Evolutionary conservation across 2,797 vertebrate genomes (phyloP), one percentile per base, ranked within the genome.

Genomic region (Ctenosaura bakeri): DNA sequence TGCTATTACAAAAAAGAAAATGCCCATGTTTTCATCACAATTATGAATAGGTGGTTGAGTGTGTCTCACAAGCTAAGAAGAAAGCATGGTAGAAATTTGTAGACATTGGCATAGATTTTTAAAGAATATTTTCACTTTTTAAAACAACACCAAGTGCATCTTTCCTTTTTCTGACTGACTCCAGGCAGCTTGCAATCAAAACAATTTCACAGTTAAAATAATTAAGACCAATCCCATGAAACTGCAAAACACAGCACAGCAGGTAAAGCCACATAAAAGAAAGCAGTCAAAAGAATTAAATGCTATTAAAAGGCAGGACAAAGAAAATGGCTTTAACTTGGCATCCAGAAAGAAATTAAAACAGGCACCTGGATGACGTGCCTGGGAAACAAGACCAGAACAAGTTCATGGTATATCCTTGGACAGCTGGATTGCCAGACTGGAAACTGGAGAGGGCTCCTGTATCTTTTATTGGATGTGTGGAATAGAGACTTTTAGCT

Each of bases 151-250:
- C 24, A n/a, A 79, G 7, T 54, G 80, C 52, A 16, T 26, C 66
- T 3, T 5, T 59, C 79, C 52, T 88, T 88, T 22, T 52, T 52
- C 46, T 54, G 50, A 69, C 46, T 88, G 66, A 69, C 46, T 69
- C 79, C 38, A 83, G 52, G 79, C 80, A 73, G 50, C 50, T 73
- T 16, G 16, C 78, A 85, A 74, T 73, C 62, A 59, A 83, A 88
- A 46, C 35, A 88, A 62, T 73, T 82, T n/a, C 66, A 83, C 79
- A 88, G 69, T 74, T 42, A 32, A 56, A 24, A 42, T 83, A 88
- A 88, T 88, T 88, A 83, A 74, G 73, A n/a, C 54, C 69, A 59
- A 74, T 88, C 80, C 66, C 69, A 46, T 88, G 71, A 83, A 76
- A 83, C 62, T 3, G 32, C 52, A 59, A 82, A 88, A 88, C 52